phyloP scores from a whole-genome alignment of 2,113 vertebrate species.

The Lathamus discolor region DNA sequence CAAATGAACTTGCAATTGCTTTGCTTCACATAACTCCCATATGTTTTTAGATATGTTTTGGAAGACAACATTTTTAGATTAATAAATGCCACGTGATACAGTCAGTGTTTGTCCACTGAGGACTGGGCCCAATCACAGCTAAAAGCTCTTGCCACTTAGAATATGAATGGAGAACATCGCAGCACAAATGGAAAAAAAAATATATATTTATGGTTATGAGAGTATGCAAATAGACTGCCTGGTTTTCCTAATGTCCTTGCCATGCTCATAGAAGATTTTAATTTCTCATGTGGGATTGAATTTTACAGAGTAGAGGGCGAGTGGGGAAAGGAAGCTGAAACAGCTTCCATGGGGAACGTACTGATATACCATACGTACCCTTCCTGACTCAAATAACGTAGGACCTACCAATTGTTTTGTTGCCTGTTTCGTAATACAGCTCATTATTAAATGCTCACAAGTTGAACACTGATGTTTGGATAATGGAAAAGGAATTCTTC shows the following conservation, averaged over 20 bases:
- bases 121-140: not conserved
- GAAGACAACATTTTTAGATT: constrained; percentile 68
- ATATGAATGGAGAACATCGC: constrained; percentile 43
- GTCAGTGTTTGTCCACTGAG: constrained; percentile 20
- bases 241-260: not conserved
- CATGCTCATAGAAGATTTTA: not conserved
- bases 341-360: not conserved
- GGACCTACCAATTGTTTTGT: not conserved
- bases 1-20: constrained; percentile 79
- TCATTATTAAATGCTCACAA: not conserved
- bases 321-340: not conserved
- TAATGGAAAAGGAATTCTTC: not conserved
- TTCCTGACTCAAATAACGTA: not conserved
- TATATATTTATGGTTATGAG: not conserved
- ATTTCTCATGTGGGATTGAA: not conserved
- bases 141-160: constrained; percentile 56
- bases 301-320: not conserved
- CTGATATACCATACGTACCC: not conserved
- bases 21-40: constrained; percentile 72
- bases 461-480: not conserved
- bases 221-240: constrained; percentile 38
- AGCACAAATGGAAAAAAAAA: constrained; percentile 13
- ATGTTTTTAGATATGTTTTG: constrained; percentile 70
- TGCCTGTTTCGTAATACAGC: not conserved
- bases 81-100: not conserved